Conservation (phyloP, 1,140 invertebrate species). For the Drosophila dunni region DNA sequence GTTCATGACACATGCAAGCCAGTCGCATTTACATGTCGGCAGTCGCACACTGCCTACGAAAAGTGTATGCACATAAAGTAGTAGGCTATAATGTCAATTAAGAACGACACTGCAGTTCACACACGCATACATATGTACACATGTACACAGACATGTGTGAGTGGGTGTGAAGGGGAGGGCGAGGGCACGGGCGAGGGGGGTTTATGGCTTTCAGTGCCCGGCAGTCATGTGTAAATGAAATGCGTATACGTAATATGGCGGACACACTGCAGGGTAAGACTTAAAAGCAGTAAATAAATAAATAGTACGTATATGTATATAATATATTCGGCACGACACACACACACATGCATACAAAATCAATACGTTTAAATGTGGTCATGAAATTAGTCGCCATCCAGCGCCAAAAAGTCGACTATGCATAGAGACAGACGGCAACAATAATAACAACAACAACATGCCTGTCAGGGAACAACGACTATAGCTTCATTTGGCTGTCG, state of each 20-base stretch:
- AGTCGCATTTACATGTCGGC: constrained; percentile 74
- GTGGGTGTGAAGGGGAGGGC: constrained; percentile 20
- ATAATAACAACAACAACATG: constrained; percentile 13
- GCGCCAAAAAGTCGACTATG: constrained; percentile 71
- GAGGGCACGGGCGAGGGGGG: neutral
- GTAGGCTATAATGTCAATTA: constrained; percentile 82
- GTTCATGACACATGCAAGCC: constrained; percentile 72
- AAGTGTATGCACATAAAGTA: constrained; percentile 81
- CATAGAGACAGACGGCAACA: constrained; percentile 7
- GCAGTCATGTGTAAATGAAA: constrained; percentile 78
- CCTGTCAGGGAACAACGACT: neutral
- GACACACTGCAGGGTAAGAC: constrained; percentile 38
- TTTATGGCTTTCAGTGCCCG: constrained; percentile 62
- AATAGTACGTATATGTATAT: constrained; percentile 13
- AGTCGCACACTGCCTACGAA: constrained; percentile 53
- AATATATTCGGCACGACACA: neutral
- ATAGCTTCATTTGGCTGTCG: constrained; percentile 30
- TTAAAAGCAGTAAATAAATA: constrained; percentile 70
- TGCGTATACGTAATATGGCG: constrained; percentile 70
- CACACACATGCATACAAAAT: constrained; percentile 46
- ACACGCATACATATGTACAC: constrained; percentile 19
- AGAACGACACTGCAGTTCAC: constrained; percentile 44
- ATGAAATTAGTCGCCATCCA: constrained; percentile 74
- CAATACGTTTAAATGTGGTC: constrained; percentile 77
- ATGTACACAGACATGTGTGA: constrained; percentile 19